Base-by-base conservation (phyloP, 2,113 vertebrate species). In the Syngnathus scovelli region DNA sequence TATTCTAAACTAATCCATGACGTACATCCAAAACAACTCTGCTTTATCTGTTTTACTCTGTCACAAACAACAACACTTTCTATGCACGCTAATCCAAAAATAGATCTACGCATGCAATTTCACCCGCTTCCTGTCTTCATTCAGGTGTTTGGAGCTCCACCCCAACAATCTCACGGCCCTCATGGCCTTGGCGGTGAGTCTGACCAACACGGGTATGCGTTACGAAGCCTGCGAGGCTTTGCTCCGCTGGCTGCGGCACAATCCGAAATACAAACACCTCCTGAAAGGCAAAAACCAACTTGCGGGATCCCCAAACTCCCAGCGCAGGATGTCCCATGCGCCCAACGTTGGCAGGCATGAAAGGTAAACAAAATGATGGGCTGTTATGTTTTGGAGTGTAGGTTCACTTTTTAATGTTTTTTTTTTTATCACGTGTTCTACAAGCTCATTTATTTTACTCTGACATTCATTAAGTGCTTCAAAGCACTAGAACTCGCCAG, bases 161-260 rank as follows among this genome's bases (percentile, higher is more conserved):
- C 95, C 96, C 73, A 97, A 95, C 89, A 98, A 99, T 83, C 83
- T 98, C 54, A 89, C 91, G 76, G 97, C 96, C 5, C 91, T 98
- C 76, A 94, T 98, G 94, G 95, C 95, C 23, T 85, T 99, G 89
- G 95, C 97, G 43, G 97, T 99, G 79, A 99, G 97, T 82, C 95
- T 96, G 10, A 99, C 97, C 67, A 99, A 99, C 87, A 98, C 94
- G 0, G 93, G 95, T 46, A 95, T 96, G 70, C 93, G 94, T 69
- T 92, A 95, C 33, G 95, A 99, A 49, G 97, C 97, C 46, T 96
- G 94, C 1, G 95, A 97, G 46, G 90, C 94, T 2, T 88, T 99
- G 65, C 92, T 94, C 67, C 91, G 90, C 49, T 99, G 97, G 97
- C 89, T 99, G 78, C 93, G 83, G 72, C 95, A 96, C 89, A 96